These are phyloP conservation scores for Gavialis gangeticus DNA, from an alignment of 2,113 vertebrate genomes.

Conservation along the genomic window DNA sequence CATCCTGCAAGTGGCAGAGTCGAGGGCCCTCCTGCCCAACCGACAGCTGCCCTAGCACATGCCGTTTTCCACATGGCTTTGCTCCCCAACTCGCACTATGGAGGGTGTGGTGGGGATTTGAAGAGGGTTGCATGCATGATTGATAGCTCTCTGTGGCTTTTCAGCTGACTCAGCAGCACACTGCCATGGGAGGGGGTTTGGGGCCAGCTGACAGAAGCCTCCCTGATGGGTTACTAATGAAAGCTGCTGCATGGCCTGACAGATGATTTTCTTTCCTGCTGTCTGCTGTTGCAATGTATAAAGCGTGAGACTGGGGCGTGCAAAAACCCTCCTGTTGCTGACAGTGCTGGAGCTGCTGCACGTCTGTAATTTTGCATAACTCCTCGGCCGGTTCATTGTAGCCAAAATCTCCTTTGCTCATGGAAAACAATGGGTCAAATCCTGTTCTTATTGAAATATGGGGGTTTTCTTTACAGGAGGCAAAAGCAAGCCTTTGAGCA, in stretches of 20 bases:
- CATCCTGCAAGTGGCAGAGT: not conserved
- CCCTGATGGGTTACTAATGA: not conserved
- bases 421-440: not conserved
- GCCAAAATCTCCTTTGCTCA: not conserved
- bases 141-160: not conserved
- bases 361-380: not conserved
- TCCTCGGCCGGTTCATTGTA: not conserved
- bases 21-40: not conserved
- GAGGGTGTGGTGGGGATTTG: not conserved
- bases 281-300: not conserved
- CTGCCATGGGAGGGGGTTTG: not conserved
- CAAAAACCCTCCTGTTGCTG: not conserved
- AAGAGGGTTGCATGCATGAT: not conserved
- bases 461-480: not conserved
- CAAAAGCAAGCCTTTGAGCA: not conserved
- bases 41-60: not conserved
- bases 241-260: not conserved
- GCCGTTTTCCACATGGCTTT: not conserved
- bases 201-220: not conserved
- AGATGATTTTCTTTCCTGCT: not conserved
- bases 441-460: not conserved
- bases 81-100: not conserved
- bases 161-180: not conserved
- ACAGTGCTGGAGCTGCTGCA: not conserved
- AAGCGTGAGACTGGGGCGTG: not conserved